A percentile compares a stretch with the other conserved stretches of the same genome.
Evolutionary conservation across 1,140 invertebrate genomes (phyloP).

Genomic region (Conus betulinus): DNA sequence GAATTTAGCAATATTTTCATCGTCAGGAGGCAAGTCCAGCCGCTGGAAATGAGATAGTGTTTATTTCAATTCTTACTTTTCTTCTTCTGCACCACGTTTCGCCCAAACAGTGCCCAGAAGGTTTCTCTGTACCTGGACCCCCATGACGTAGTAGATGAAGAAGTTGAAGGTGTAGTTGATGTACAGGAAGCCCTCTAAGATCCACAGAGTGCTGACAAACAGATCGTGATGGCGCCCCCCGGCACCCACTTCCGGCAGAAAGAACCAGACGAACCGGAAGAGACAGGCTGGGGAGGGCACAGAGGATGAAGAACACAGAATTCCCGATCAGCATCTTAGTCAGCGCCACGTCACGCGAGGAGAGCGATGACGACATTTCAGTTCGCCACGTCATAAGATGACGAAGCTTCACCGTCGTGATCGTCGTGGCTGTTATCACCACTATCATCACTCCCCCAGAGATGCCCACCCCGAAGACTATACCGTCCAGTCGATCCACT

Average conservation of each 20-base stretch:
- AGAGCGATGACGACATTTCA: background rate
- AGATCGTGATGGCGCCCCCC: background rate
- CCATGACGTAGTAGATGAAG: conserved; percentile 38
- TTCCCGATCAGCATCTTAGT: background rate
- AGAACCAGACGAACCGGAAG: background rate
- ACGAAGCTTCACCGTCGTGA: background rate
- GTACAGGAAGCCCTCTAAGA: background rate
- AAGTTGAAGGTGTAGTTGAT: conserved; percentile 39
- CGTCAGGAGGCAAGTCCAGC: no score
- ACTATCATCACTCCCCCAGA: no score
- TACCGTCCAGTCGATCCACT: background rate
- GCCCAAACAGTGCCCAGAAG: conserved; percentile 23
- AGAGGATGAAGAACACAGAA: background rate
- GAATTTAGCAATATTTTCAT: no score
- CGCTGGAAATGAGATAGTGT: no score
- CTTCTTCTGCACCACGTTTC: background rate
- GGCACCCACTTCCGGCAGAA: background rate
- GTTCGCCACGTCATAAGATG: background rate
- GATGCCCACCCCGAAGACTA: background rate
- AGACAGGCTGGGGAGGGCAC: conserved; percentile 5
- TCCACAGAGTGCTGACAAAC: background rate
- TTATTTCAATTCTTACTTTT: background rate
- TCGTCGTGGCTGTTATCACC: background rate
- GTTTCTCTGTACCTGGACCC: conserved; percentile 37
- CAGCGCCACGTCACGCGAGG: background rate